A percentile compares a stretch with the other conserved stretches of the same genome.
phyloP scores from a whole-genome alignment of 2,797 vertebrate species.

The Melanotaenia boesemani region DNA sequence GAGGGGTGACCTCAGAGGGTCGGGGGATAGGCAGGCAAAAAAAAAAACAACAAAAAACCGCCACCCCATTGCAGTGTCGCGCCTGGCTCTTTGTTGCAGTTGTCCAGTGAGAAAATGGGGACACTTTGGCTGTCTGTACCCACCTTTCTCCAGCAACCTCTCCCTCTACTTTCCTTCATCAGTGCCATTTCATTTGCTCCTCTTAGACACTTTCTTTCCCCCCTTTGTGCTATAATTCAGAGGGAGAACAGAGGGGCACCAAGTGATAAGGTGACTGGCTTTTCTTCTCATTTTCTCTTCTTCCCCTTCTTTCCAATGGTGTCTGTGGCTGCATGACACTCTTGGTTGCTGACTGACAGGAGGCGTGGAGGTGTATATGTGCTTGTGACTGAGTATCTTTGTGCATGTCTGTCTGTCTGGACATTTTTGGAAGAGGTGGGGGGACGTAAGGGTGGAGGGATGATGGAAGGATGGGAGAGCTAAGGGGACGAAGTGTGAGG shows the following conservation, averaged over 20 bases:
- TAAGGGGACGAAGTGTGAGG: slow-evolving; percentile 58
- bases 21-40: slow-evolving; percentile 72
- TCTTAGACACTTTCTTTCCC: slow-evolving; percentile 51
- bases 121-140: slow-evolving; percentile 67
- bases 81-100: slow-evolving; percentile 73
- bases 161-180: slow-evolving; percentile 35
- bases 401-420: slow-evolving; percentile 78
- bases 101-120: slow-evolving; percentile 80
- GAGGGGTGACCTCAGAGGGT: slow-evolving; percentile 79
- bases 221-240: slow-evolving; percentile 54
- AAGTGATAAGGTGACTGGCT: slow-evolving; percentile 74
- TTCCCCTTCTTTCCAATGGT: slow-evolving; percentile 54
- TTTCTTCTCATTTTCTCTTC: slow-evolving; percentile 56
- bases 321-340: slow-evolving; percentile 71
- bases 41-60: slow-evolving; percentile 54
- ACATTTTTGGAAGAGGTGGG: slow-evolving; percentile 51
- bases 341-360: slow-evolving; percentile 72
- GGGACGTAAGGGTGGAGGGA: slow-evolving; percentile 53
- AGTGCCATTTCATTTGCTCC: slow-evolving; percentile 54
- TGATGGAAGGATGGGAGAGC: slow-evolving; percentile 55
- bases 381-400: slow-evolving; percentile 54
- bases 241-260: slow-evolving; percentile 47
- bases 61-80: slow-evolving; percentile 72
- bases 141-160: slow-evolving; percentile 43
- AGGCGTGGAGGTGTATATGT: slow-evolving; percentile 62